Evolutionary conservation across 2,113 vertebrate genomes (phyloP), one percentile per base, ranked within the genome.

Genomic region (Romanogobio albipinnatus): DNA sequence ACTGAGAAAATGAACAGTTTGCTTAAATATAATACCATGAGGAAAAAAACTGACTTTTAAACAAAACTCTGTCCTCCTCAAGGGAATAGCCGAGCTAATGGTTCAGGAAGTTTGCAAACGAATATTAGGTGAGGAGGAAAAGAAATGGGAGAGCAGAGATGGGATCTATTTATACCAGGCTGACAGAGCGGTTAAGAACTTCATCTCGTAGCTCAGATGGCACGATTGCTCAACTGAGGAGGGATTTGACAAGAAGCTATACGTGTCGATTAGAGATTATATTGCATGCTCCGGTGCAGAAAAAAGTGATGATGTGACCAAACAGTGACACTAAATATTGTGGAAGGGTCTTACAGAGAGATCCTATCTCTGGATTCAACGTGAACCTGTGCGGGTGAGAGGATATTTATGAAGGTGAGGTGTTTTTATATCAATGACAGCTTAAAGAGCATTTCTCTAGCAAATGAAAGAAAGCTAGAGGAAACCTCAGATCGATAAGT

Each of bases 201-300:
- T 88, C 74, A 85, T 87, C 62, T 84, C 61, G 59, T 76, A 83
- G 80, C 74, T 85, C 56, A 62, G 84, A 85, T 74, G 66, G 84
- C 58, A 59, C 70, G 58, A 82, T 77, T 66, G 75, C 86, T 85
- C 86, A 79, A 56, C 29, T 74, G 74, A 58, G 24, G 36, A n/a
- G 79, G 81, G 84, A 85, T 74, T 82, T 81, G 49, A 79, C 74
- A 85, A 71, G 17, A 59, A 73, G 76, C 73, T 76, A 29, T 29
- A 45, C 71, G 79, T 85, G 79, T 87, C 84, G 64, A 87, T 87
- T 87, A 85, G 73, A 82, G 79, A 82, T 82, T 76, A 64, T 68
- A 64, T 84, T 74, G 73, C 62, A 70, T 71, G 53, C 74, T 45
- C 24, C 4, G 4, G 4, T 45, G 62, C 73, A 59, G 49, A 74